These are phyloP conservation scores for Aphidoletes aphidimyza DNA, from an alignment of 2,888 invertebrate genomes.

Conservation along the genomic window DNA sequence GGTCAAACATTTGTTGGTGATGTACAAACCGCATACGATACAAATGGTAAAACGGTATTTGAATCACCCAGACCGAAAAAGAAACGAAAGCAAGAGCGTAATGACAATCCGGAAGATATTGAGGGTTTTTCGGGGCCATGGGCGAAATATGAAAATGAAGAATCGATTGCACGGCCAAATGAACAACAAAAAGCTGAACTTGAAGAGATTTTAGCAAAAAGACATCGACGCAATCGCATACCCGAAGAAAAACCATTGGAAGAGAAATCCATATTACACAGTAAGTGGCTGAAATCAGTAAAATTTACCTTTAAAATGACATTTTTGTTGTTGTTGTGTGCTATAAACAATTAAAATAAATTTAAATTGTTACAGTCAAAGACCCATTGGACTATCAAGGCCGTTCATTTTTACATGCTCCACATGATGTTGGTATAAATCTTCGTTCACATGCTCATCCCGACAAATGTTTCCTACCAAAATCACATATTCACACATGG, in stretches of 20 bases:
- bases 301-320: background rate
- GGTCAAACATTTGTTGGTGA: constrained; percentile 70
- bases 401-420: constrained; percentile 90
- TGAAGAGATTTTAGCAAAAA: constrained; percentile 92
- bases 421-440: constrained; percentile 92
- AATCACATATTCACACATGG: constrained; percentile 96
- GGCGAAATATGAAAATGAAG: constrained; percentile 94
- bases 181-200: constrained; percentile 94
- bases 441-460: constrained; percentile 88
- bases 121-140: constrained; percentile 97
- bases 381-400: constrained; percentile 97
- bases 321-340: no score
- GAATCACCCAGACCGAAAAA: constrained; percentile 83
- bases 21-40: constrained; percentile 76
- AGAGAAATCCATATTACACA: constrained; percentile 94
- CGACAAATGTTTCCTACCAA: constrained; percentile 94
- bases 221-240: constrained; percentile 85
- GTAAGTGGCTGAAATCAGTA: constrained; percentile 74
- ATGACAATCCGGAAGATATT: constrained; percentile 90
- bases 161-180: constrained; percentile 86
- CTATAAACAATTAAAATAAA: background rate
- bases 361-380: constrained; percentile 75
- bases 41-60: constrained; percentile 88
- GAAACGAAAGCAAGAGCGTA: constrained; percentile 85
- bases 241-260: constrained; percentile 93